These are phyloP conservation scores for Dufourea novaeangliae DNA, from an alignment of 1,140 invertebrate genomes.

Conservation along the genomic window DNA sequence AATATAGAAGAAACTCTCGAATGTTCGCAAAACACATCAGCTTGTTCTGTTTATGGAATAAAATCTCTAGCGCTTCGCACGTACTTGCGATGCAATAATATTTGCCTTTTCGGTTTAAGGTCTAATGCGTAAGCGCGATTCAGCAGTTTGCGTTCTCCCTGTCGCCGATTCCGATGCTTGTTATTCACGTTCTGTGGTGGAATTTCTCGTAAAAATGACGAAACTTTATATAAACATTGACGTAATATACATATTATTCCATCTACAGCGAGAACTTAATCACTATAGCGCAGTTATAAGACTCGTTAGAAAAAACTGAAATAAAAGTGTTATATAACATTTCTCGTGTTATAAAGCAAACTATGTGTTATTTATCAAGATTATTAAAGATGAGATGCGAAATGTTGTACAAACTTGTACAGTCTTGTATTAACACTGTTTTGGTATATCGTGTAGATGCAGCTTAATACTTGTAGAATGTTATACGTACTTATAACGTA, in stretches of 20 bases:
- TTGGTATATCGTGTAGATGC: too few relatives aligned
- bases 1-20: conserved; percentile 7
- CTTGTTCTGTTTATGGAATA: neutral
- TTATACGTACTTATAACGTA: too few relatives aligned
- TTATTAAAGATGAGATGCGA: too few relatives aligned
- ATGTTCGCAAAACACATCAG: neutral
- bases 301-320: too few relatives aligned
- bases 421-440: too few relatives aligned
- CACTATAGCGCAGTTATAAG: too few relatives aligned
- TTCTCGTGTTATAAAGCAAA: too few relatives aligned
- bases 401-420: too few relatives aligned
- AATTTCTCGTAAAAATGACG: neutral
- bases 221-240: neutral
- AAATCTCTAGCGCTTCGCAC: neutral
- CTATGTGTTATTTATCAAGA: too few relatives aligned
- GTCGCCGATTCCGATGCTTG: neutral
- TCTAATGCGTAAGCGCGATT: neutral
- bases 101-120: neutral
- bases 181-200: neutral
- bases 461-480: too few relatives aligned
- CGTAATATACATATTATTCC: neutral
- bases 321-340: too few relatives aligned
- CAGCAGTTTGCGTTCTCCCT: neutral
- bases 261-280: neutral
- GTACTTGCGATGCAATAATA: neutral